These are phyloP conservation scores for Lamprologus tigripictilis DNA, from an alignment of 2,113 vertebrate species.

Conservation along the genomic window DNA sequence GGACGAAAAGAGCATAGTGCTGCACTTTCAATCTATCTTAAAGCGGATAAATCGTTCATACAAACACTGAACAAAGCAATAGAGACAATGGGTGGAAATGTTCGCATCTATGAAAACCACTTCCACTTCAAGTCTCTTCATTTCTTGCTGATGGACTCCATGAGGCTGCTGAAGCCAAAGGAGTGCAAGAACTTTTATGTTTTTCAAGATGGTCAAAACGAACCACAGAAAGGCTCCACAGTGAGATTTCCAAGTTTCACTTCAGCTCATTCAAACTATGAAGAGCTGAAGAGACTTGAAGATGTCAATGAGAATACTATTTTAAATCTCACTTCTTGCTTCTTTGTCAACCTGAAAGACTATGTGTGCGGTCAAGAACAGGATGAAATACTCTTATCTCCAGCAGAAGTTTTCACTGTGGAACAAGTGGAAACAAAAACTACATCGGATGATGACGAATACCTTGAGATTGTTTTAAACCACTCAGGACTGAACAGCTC, in stretches of 20 bases:
- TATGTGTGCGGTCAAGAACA: background rate
- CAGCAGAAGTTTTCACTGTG: constrained; percentile 62
- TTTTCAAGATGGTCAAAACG: accelerated
- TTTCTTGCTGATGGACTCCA: no score
- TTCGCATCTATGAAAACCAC: background rate
- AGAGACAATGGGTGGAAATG: no score
- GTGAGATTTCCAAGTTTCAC: constrained; percentile 58
- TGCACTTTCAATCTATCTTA: no score
- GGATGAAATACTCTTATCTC: constrained; percentile 33
- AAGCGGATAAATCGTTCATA: no score
- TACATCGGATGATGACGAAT: accelerated
- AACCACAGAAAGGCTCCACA: background rate
- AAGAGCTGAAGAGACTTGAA: accelerated
- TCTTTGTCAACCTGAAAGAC: constrained; percentile 8
- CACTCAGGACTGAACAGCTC: background rate
- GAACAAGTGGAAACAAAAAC: accelerated
- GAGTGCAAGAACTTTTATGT: background rate
- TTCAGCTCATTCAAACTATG: accelerated
- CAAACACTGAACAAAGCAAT: no score
- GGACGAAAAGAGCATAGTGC: no score
- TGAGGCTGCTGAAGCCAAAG: no score
- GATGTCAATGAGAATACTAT: accelerated
- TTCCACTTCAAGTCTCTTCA: no score
- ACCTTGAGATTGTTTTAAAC: constrained; percentile 21
- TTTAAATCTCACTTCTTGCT: constrained; percentile 55